Evolutionary conservation across 2,888 invertebrate genomes (phyloP), one percentile per base, ranked within the genome.

Genomic region (Caenorhabditis becei): DNA sequence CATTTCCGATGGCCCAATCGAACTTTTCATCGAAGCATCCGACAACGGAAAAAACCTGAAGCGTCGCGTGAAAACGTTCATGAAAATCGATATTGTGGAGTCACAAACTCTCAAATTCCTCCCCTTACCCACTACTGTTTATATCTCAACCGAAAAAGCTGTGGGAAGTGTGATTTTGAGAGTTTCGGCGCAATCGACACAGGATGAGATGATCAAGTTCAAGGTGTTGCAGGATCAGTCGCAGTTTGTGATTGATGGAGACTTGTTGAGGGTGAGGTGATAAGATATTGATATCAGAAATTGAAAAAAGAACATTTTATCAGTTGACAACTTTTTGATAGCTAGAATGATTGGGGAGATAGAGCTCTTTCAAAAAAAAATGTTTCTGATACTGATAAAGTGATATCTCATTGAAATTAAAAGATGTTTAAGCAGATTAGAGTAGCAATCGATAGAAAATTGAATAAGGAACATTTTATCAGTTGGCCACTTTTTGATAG

Each of bases 71-170:
- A 66, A 67, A 28, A 65, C 81, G 2, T 26, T 20, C 4, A 37
- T 81, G 35, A 61, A 59, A 11, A 71, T 87, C 10, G 80, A 83
- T 26, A 69, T 87, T 2, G 54, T 80, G 3, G 84, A 83, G 11
- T 77, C 81, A 23, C 66, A 81, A 47, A 67, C 82, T 4, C 58
- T 86, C 16, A 71, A 83, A 49, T 90, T 90, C 83, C 80, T 88
- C 7, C 89, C 90, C 4, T 80, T 90, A 20, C 90, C 90, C 0
- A 85, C 85, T 8, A 91, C 88, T 2, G 80, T 90, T 14, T 90
- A 87, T 80, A 88, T 90, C 4, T 89, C 90, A 0, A 85, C 88
- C 7, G 87, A 87, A 49, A 91, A 90, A 61, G 83, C 86, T 0
- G 79, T 85, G 1, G 89, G 89, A 41, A 87, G 86, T 61, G 84